A percentile compares a stretch with the other conserved stretches of the same genome.
phyloP scores from a whole-genome alignment of 1,140 invertebrate genomes.

The Drosophila setifemur region DNA sequence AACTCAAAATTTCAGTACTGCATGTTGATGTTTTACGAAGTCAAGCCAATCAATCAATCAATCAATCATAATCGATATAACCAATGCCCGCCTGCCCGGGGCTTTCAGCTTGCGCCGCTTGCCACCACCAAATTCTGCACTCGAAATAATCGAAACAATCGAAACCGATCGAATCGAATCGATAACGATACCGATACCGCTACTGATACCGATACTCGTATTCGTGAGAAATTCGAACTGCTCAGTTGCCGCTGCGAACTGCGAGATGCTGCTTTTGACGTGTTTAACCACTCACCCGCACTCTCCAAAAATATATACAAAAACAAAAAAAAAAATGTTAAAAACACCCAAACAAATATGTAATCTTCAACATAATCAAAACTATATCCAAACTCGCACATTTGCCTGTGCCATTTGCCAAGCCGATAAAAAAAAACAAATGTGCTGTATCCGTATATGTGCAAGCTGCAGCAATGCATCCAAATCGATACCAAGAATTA shows the following conservation, averaged over 20 bases:
- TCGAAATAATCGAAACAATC: constrained; percentile 50
- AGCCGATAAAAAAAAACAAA: constrained; percentile 26
- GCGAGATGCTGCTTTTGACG: constrained; percentile 65
- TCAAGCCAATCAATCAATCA: constrained; percentile 18
- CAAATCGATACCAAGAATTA: constrained; percentile 16
- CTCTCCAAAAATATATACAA: constrained; percentile 26
- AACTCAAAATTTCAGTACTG: constrained; percentile 47
- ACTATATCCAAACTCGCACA: constrained; percentile 49
- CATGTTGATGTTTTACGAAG: constrained; percentile 72
- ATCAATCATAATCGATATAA: constrained; percentile 26
- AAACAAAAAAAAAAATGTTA: background rate
- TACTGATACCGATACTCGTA: constrained; percentile 49
- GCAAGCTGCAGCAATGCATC: constrained; percentile 37
- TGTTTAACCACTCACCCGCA: constrained; percentile 46
- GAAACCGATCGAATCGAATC: constrained; percentile 64
- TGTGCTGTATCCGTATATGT: constrained; percentile 21
- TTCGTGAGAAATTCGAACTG: constrained; percentile 43
- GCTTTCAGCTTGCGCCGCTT: constrained; percentile 59
- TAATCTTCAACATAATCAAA: constrained; percentile 26
- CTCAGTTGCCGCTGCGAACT: constrained; percentile 31
- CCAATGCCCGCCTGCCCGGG: constrained; percentile 43
- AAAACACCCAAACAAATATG: constrained; percentile 25
- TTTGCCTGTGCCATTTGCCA: constrained; percentile 75
- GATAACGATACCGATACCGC: constrained; percentile 44
- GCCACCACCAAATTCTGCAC: constrained; percentile 63